Conservation (phyloP, 2,888 invertebrate genomes). For the Morpho helenor region DNA sequence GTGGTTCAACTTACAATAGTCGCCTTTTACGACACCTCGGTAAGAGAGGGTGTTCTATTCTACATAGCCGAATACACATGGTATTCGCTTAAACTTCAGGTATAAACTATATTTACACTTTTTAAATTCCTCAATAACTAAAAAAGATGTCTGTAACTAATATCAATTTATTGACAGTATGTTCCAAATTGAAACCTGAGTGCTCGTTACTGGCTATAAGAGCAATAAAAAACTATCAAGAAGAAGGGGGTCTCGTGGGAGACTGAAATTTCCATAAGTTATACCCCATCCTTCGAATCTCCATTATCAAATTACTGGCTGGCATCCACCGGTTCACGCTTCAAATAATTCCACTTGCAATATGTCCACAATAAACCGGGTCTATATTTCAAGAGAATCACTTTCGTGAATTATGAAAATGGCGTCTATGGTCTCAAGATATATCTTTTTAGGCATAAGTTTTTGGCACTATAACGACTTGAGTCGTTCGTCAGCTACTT, state of each 20-base stretch:
- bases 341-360: constrained; percentile 41
- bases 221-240: constrained; percentile 3
- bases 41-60: no score
- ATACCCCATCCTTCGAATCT: constrained; percentile 34
- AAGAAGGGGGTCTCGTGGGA: neutral
- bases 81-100: no score
- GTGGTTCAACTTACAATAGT: no score
- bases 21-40: no score
- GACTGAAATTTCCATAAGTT: constrained; percentile 38
- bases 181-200: no score
- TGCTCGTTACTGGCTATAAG: neutral
- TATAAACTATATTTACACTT: no score
- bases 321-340: constrained; percentile 12
- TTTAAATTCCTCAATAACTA: no score
- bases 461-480: constrained; percentile 15
- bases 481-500: constrained; percentile 3
- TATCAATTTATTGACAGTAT: no score
- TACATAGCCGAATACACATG: no score
- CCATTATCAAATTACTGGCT: constrained; percentile 20
- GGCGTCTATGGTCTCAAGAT: constrained; percentile 39
- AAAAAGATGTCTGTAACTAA: no score
- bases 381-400: constrained; percentile 43
- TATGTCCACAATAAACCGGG: constrained; percentile 44
- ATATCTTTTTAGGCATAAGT: constrained; percentile 33
- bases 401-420: constrained; percentile 55